Percentiles rank a stretch among this genome's conserved stretches.
Conservation (phyloP, 2,113 vertebrate species). For the Neogobius melanostomus region DNA sequence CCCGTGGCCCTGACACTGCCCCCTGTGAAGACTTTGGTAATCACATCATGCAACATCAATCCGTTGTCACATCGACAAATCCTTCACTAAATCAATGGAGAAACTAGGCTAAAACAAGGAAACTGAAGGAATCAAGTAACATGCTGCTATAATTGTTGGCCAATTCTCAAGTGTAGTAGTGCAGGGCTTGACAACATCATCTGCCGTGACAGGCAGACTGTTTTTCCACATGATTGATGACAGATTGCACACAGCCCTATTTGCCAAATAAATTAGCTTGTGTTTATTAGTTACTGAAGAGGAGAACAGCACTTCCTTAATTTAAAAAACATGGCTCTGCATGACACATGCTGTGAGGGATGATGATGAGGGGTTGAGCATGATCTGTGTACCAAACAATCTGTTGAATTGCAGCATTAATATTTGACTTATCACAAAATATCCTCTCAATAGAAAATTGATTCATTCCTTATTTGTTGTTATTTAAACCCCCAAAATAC, state of each 20-base stretch:
- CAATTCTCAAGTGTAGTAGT: conserved; percentile 71
- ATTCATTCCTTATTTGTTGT: too few species aligned
- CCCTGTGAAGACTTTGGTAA: conserved; percentile 48
- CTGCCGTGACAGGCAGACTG: conserved; percentile 77
- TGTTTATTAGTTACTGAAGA: conserved; percentile 66
- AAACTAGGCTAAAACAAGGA: conserved; percentile 59
- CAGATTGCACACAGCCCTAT: conserved; percentile 69
- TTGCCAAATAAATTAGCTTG: conserved; percentile 71
- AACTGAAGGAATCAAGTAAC: conserved; percentile 55
- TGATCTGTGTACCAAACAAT: conserved; percentile 72
- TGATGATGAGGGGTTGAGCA: conserved; percentile 68
- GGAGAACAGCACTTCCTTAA: conserved; percentile 54
- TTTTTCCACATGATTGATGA: conserved; percentile 76
- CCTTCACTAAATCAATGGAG: conserved; percentile 59
- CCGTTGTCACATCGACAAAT: conserved; percentile 54
- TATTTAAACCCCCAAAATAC: too few species aligned
- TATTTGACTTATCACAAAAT: background rate
- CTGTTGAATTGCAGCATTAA: conserved; percentile 17
- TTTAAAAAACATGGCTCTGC: conserved; percentile 42
- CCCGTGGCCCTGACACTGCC: conserved; percentile 60
- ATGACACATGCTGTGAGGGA: conserved; percentile 64
- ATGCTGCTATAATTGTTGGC: conserved; percentile 59
- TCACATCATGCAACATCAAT: conserved; percentile 64
- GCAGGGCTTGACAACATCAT: conserved; percentile 78
- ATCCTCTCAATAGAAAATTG: background rate